A percentile compares a stretch with the other conserved stretches of the same genome.
Evolutionary conservation across 2,113 vertebrate genomes (phyloP).

Genomic region (Daboia siamensis): DNA sequence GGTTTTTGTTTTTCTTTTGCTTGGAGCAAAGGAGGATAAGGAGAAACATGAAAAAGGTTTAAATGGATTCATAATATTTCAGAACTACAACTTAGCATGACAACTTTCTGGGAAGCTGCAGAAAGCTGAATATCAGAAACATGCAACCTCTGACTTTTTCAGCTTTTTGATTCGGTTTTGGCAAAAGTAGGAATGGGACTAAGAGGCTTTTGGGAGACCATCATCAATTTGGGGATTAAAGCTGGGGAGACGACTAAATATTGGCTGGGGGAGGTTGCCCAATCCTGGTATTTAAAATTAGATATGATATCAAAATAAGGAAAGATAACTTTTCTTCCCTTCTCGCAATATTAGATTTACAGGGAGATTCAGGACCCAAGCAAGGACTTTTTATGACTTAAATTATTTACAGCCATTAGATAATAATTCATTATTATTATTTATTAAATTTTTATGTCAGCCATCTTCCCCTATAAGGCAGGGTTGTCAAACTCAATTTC

Average conservation of each 20-base stretch:
- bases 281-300: neutral
- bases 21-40: neutral
- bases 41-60: neutral
- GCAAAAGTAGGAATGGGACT: neutral
- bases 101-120: neutral
- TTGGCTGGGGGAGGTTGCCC: neutral
- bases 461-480: too few relatives aligned
- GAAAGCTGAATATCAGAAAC: neutral
- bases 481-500: too few relatives aligned
- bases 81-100: neutral
- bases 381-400: neutral
- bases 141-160: neutral
- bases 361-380: neutral
- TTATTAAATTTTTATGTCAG: too few relatives aligned
- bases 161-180: neutral
- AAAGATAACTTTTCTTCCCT: neutral
- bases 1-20: neutral
- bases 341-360: neutral
- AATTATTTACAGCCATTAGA: neutral
- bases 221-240: neutral
- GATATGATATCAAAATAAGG: neutral
- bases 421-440: neutral
- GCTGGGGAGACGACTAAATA: neutral
- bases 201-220: neutral
- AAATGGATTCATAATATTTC: neutral